phyloP scores from a whole-genome alignment of 2,797 vertebrate genomes.

The Pangasius mekongensis region DNA sequence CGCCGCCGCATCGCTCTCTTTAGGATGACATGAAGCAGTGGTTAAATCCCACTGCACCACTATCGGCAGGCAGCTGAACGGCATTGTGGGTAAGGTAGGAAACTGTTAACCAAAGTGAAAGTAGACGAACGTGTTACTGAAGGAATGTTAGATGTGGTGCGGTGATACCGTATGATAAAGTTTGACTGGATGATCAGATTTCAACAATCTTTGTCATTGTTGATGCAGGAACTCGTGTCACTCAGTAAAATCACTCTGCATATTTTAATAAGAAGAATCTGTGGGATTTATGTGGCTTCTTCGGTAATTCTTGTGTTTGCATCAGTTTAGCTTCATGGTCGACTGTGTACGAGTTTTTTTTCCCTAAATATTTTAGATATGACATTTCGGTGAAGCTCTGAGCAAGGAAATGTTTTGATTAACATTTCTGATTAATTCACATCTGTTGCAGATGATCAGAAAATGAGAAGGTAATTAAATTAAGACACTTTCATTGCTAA shows the following conservation, averaged over 20 bases:
- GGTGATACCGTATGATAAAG: no score
- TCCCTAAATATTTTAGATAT: neutral
- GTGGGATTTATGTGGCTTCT: neutral
- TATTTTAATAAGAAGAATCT: no score
- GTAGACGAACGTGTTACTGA: neutral
- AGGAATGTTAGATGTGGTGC: neutral
- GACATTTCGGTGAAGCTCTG: neutral
- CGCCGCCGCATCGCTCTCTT: no score
- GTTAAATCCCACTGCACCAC: neutral
- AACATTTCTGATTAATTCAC: neutral
- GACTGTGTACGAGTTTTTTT: neutral
- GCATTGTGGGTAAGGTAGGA: neutral
- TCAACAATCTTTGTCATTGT: no score
- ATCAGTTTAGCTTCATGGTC: neutral
- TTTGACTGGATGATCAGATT: no score
- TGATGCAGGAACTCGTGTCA: no score
- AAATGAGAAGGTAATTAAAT: constrained; percentile 14
- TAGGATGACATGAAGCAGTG: no score
- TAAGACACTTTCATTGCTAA: neutral
- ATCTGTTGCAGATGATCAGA: neutral
- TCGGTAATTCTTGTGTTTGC: neutral
- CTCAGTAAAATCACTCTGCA: no score
- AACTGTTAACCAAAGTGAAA: neutral
- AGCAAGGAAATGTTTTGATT: neutral
- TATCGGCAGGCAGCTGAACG: neutral